Evolutionary conservation across 2,113 vertebrate species (phyloP).

Genomic region (Ptilorrhoa leucosticta): DNA sequence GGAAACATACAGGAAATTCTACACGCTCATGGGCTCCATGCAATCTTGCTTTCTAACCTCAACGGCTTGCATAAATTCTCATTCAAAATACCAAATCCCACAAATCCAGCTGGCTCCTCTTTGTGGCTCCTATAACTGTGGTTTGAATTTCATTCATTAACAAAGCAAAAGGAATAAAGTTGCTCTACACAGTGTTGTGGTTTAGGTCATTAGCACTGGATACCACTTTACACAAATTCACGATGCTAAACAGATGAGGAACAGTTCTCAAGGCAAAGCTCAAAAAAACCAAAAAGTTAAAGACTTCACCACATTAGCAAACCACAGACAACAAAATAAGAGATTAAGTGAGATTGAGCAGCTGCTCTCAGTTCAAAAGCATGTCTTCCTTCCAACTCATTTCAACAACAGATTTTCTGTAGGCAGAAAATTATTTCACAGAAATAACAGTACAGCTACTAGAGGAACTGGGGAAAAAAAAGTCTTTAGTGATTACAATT

Average conservation of each 20-base stretch:
- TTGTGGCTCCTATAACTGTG: not conserved
- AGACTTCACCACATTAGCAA: not conserved
- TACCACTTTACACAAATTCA: not conserved
- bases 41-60: not conserved
- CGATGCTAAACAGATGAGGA: not conserved
- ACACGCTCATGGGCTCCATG: not conserved
- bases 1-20: not conserved
- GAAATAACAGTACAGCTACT: not conserved
- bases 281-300: not conserved
- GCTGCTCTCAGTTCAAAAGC: slow-evolving; percentile 26
- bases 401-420: slow-evolving; percentile 40
- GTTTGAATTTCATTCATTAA: not conserved
- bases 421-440: slow-evolving; percentile 11
- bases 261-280: not conserved
- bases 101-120: not conserved
- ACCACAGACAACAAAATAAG: not conserved
- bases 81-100: not conserved
- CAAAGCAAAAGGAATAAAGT: not conserved
- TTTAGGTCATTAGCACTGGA: not conserved
- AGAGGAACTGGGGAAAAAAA: not conserved
- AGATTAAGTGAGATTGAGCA: slow-evolving; percentile 7
- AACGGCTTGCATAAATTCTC: not conserved
- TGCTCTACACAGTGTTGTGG: not conserved
- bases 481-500: not conserved
- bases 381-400: not conserved